A percentile compares a stretch with the other conserved stretches of the same genome.
These are phyloP conservation scores for Stenoptilia bipunctidactyla DNA, from an alignment of 2,888 invertebrate genomes.

Conservation along the genomic window DNA sequence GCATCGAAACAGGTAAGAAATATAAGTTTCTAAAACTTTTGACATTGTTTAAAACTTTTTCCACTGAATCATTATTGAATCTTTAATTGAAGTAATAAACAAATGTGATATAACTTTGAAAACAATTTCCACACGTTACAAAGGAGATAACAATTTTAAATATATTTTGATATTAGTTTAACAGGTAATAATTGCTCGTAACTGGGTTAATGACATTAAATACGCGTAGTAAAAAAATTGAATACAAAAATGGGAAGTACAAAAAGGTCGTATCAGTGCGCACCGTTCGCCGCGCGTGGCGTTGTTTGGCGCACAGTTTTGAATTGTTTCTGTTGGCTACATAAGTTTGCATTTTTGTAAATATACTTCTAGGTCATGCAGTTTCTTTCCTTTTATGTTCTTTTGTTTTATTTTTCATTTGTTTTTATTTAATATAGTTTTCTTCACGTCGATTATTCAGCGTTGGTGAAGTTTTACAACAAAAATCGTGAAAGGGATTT, in stretches of 20 bases:
- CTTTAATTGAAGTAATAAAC: neutral
- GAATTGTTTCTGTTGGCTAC: conserved; percentile 12
- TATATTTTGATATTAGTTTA: conserved; percentile 15
- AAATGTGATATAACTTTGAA: conserved; percentile 29
- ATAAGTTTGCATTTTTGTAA: neutral
- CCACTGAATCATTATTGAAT: conserved; percentile 1
- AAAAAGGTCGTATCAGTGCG: neutral
- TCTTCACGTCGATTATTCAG: no score
- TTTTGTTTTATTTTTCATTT: conserved; percentile 3
- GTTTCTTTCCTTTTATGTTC: neutral
- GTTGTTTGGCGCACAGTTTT: conserved; percentile 9
- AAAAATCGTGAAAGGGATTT: conserved; percentile 69
- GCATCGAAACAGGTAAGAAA: conserved; percentile 56
- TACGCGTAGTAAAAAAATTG: neutral
- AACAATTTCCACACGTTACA: conserved; percentile 35
- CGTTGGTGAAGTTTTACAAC: no score
- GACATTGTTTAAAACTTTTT: conserved; percentile 4
- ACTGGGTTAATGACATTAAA: conserved; percentile 30
- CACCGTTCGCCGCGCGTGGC: conserved; percentile 1
- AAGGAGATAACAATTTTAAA: conserved; percentile 28
- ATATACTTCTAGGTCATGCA: conserved; percentile 1
- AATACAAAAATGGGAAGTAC: conserved; percentile 19
- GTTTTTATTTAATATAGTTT: neutral
- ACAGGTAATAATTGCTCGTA: conserved; percentile 15
- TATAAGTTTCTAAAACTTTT: conserved; percentile 28